Evolutionary conservation across 1,140 invertebrate species (phyloP), one percentile per base, ranked within the genome.

Genomic region (Arctopsyche grandis): DNA sequence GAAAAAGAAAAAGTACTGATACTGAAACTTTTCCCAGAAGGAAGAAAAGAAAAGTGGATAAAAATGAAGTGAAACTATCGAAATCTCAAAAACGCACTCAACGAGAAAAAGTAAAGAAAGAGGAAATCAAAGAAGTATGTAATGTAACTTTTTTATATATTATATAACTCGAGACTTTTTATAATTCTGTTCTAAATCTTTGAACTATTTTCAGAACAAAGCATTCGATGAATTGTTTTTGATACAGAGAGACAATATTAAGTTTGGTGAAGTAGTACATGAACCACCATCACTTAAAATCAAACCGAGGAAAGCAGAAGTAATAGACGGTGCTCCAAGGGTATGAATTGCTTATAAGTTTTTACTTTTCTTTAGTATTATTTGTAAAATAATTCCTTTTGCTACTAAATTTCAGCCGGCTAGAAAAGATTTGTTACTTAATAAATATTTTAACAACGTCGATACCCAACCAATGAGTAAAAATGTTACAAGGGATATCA

Each of bases 201-300:
- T 52, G 16, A 52, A 52, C 12, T 46, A 24, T 14, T 73, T 9
- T 12, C 44, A 75, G 71, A 29, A 29, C 5, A 56, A 75, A 56
- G 48, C 5, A 26, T 52, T 82, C 43, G 77, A 82, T 44, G 19
- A 80, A 52, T 19, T 48, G 16, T 79, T 75, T 46, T 22, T 79
- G 9, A 69, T 80, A n/a, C 22, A 79, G 71, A 80, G 44, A 63
- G 93, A 93, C 83, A 85, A 89, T 75, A 86, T 93, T 48, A 83
- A 88, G 83, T 94, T 94, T 87, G 92, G 92, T 0, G 93, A 93
- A 83, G 85, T 92, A 70, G 90, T 85, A n/a, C 90, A 93, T 84
- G 91, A 88, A 77, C 93, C 93, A 75, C 93, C 93, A 21, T 84
- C 85, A 80, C 84, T 93, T 14, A 75, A 76, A 14, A 87, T 84